Percentiles rank a stretch among this genome's conserved stretches.
phyloP scores from a whole-genome alignment of 2,888 invertebrate genomes.

The Noctua comes region DNA sequence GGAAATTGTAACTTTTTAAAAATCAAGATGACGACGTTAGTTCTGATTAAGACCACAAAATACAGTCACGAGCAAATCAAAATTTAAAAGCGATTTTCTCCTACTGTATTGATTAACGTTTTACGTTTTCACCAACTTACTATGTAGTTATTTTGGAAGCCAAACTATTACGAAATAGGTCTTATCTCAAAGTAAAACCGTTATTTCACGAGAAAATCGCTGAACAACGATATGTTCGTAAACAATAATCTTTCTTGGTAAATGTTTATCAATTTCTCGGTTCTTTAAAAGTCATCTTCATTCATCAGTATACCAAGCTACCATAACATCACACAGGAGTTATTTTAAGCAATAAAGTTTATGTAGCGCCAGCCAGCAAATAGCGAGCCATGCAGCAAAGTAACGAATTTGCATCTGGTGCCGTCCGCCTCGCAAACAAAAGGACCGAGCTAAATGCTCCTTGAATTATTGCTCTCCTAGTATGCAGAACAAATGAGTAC shows the following conservation, averaged over 20 bases:
- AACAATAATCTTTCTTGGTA: neutral
- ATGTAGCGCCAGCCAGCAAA: constrained; percentile 48
- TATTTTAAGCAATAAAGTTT: constrained; percentile 55
- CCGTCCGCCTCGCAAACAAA: constrained; percentile 46
- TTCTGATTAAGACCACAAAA: neutral
- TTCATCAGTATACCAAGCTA: constrained; percentile 44
- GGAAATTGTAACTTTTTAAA: neutral
- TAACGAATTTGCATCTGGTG: constrained; percentile 58
- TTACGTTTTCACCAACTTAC: neutral
- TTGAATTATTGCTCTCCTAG: constrained; percentile 63
- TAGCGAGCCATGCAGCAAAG: constrained; percentile 49
- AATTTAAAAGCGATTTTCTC: neutral
- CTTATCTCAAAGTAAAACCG: neutral
- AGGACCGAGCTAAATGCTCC: constrained; percentile 55
- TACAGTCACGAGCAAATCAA: neutral
- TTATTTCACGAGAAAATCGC: neutral
- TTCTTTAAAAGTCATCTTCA: neutral
- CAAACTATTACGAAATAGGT: neutral
- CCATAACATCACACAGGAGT: constrained; percentile 45
- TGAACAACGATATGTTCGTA: neutral
- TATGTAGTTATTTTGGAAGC: neutral
- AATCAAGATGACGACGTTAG: neutral
- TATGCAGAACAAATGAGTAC: constrained; percentile 49
- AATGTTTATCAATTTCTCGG: neutral
- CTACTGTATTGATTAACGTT: neutral